A percentile compares a stretch with the other conserved stretches of the same genome.
Evolutionary conservation across 2,888 invertebrate species (phyloP).

Genomic region (Ditula angustiorana): DNA sequence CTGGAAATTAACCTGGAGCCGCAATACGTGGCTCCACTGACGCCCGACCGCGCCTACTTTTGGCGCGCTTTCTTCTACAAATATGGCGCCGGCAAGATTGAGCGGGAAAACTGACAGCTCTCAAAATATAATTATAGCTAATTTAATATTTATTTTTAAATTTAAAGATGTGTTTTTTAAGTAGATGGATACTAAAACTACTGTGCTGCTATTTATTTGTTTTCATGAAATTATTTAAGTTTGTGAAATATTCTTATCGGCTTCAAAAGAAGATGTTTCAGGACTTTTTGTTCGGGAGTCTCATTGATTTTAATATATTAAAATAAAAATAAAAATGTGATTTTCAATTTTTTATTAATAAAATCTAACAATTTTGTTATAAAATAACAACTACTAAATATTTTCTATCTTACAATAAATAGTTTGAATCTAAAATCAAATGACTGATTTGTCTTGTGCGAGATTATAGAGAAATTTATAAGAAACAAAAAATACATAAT

Average conservation of each 20-base stretch:
- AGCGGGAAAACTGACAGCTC: conserved; percentile 3
- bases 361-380: conserved; percentile 35
- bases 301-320: neutral
- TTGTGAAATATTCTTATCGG: too few relatives aligned
- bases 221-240: too few relatives aligned
- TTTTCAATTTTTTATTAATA: conserved; percentile 27
- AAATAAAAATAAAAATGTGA: neutral
- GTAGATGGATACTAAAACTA: too few relatives aligned
- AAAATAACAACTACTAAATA: conserved; percentile 32
- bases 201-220: too few relatives aligned
- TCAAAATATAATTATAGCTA: conserved; percentile 7
- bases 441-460: conserved; percentile 5
- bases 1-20: conserved; percentile 73
- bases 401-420: conserved; percentile 2
- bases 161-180: neutral
- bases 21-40: conserved; percentile 72
- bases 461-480: too few relatives aligned
- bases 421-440: conserved; percentile 2
- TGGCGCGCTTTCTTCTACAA: conserved; percentile 71
- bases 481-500: too few relatives aligned
- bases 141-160: conserved; percentile 30
- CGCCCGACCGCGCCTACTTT: conserved; percentile 74
- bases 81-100: conserved; percentile 62
- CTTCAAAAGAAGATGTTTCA: too few relatives aligned
- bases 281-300: too few relatives aligned